Evolutionary conservation across 1,140 invertebrate species (phyloP), one percentile per base, ranked within the genome.

Genomic region (Drosophila sp.): DNA sequence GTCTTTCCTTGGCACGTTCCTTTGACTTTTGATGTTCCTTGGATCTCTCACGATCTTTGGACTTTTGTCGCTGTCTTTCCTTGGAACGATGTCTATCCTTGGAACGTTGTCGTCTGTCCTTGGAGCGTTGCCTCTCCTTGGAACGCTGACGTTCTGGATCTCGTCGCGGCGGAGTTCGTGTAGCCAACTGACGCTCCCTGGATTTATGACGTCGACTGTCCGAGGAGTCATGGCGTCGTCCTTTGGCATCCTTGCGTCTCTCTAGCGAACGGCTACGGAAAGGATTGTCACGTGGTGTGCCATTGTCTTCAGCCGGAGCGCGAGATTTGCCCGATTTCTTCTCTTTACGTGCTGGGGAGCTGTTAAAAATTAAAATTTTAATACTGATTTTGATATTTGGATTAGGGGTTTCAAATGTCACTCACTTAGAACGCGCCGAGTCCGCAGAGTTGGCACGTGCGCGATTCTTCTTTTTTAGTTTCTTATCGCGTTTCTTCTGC

Each of bases 401-500:
- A 6, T 7, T 1, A 21, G 4, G 21, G 7, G 14, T 2, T 6
- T 2, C 21, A 13, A 4, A 13, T 27, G n/a, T 0, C 34, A 75
- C 84, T 80, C 69, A 91, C 90, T 73, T 82, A 14, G 86, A 78
- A 66, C 78, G 80, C 13, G 78, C 84, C 48, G 91, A 84, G 32
- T 90, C 90, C 32, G 79, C 57, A 13, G 90, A 91, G 34, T 64
- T 79, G 43, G 77, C 78, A 46, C 90, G 78, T 8, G 69, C 53
- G 7, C 70, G 84, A 46, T 56, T 51, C 65, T 86, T 91, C 78
- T 86, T 90, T 76, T 91, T 91, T n/a, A 84, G 57, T 51, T 89
- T 91, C 65, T 91, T 91, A 27, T 91, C 89, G 48, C 91, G 91
- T 53, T 91, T 91, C 73, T 90, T 91, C 90, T 91, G 76, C 57